Conservation (phyloP, 2,113 vertebrate species). For the Bostrychus sinensis region DNA sequence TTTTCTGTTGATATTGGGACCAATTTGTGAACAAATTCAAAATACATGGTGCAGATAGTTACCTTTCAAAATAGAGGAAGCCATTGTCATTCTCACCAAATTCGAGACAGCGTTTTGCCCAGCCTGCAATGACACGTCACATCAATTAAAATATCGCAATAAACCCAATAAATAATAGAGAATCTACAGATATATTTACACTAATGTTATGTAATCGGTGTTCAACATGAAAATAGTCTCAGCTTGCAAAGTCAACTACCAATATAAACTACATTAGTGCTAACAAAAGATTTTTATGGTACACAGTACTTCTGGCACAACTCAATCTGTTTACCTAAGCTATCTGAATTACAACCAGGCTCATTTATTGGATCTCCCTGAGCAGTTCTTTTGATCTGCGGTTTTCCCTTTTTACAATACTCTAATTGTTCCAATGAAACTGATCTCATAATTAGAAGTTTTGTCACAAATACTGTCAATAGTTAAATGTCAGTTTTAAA, state of each 20-base stretch:
- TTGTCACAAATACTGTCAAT: slow-evolving; percentile 11
- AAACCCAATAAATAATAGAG: background rate
- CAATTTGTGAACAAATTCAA: background rate
- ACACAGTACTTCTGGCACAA: background rate
- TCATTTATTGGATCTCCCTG: slow-evolving; percentile 41
- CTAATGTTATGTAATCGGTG: background rate
- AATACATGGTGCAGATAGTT: slow-evolving; percentile 7
- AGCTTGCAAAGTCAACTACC: slow-evolving; percentile 3
- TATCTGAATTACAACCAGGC: slow-evolving; percentile 31
- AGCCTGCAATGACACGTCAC: slow-evolving; percentile 38
- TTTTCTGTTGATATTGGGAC: no score
- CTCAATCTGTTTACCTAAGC: slow-evolving; percentile 26
- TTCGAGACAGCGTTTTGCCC: slow-evolving; percentile 28
- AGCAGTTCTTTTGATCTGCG: slow-evolving; percentile 45
- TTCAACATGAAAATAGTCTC: slow-evolving; percentile 2
- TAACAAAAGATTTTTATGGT: slow-evolving; percentile 11
- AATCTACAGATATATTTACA: background rate
- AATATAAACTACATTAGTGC: slow-evolving; percentile 8
- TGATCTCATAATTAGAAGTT: slow-evolving; percentile 50
- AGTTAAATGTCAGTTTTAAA: slow-evolving; percentile 15
- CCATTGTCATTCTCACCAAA: slow-evolving; percentile 51
- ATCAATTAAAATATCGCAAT: slow-evolving; percentile 8
- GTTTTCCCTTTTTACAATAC: slow-evolving; percentile 52
- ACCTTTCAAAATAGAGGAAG: slow-evolving; percentile 51
- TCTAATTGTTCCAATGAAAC: slow-evolving; percentile 56